Conservation (phyloP, 1,140 invertebrate species). For the Drosophila novamexicana region DNA sequence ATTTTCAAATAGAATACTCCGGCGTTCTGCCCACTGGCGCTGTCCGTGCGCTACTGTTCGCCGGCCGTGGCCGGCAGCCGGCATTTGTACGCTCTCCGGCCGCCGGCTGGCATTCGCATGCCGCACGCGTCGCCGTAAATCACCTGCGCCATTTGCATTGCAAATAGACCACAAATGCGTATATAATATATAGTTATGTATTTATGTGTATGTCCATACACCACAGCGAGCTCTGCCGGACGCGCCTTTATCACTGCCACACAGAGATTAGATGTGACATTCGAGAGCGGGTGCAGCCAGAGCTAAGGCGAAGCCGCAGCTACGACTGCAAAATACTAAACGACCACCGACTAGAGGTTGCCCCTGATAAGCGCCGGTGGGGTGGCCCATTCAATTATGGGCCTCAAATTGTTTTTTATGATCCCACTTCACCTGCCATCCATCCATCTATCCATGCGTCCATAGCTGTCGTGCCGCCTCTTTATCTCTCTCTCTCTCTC, state of each 20-base stretch:
- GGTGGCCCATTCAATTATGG: constrained; percentile 7
- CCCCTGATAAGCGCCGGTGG: constrained; percentile 8
- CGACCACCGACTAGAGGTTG: background rate
- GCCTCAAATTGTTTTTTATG: constrained; percentile 19
- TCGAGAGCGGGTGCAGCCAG: constrained; percentile 39
- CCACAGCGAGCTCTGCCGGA: constrained; percentile 19
- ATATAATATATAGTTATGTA: background rate
- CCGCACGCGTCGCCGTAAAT: constrained; percentile 47
- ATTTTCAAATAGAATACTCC: background rate
- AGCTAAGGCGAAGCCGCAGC: constrained; percentile 8
- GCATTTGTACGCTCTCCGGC: constrained; percentile 37
- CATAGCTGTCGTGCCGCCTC: background rate
- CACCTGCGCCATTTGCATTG: constrained; percentile 55
- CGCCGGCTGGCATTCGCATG: constrained; percentile 33
- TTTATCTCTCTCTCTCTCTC: background rate
- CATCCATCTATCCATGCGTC: too few relatives aligned
- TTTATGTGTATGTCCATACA: background rate
- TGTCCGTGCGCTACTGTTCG: constrained; percentile 45
- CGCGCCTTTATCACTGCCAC: constrained; percentile 44
- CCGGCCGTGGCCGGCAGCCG: constrained; percentile 9
- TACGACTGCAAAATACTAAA: constrained; percentile 14
- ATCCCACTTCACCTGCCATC: background rate
- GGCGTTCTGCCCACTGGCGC: constrained; percentile 12
- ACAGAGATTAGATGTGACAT: constrained; percentile 38
- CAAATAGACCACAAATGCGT: constrained; percentile 22